phyloP scores from a whole-genome alignment of 2,113 vertebrate genomes.

The Montifringilla adamsi region DNA sequence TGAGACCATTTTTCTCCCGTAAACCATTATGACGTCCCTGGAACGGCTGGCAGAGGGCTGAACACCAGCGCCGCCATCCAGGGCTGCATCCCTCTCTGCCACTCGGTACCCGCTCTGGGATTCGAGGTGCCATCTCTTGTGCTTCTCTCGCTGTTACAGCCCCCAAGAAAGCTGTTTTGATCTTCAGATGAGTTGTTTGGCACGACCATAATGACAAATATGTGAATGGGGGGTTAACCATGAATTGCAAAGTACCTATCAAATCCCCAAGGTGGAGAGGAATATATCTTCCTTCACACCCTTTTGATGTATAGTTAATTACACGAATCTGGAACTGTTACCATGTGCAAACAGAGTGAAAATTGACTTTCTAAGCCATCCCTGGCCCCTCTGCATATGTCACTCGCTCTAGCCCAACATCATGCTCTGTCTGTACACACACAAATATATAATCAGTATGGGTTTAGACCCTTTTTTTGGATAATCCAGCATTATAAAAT shows the following conservation, averaged over 20 bases:
- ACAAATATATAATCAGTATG: conserved; percentile 11
- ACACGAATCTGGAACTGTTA: conserved; percentile 62
- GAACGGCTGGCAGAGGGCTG: neutral
- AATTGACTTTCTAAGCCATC: conserved; percentile 58
- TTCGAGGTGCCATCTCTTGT: neutral
- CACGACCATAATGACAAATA: conserved; percentile 27
- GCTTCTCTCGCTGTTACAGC: neutral
- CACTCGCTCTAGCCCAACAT: neutral
- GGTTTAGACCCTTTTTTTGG: neutral
- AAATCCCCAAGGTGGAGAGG: conserved; percentile 27
- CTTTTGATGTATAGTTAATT: conserved; percentile 65
- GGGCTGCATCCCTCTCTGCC: neutral
- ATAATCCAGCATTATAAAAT: neutral
- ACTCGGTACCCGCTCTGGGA: neutral
- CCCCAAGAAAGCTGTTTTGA: conserved; percentile 44
- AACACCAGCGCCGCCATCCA: neutral
- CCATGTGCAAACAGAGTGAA: conserved; percentile 60
- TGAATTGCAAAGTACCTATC: conserved; percentile 48
- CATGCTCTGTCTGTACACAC: neutral
- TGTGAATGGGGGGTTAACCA: conserved; percentile 15
- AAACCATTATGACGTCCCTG: conserved; percentile 39
- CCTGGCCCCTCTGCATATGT: conserved; percentile 52
- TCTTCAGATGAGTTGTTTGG: conserved; percentile 46
- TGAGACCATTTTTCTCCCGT: conserved; percentile 54
- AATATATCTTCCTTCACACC: conserved; percentile 52